These are phyloP conservation scores for Cheilosia vernalis DNA, from an alignment of 2,888 invertebrate species.

Conservation along the genomic window DNA sequence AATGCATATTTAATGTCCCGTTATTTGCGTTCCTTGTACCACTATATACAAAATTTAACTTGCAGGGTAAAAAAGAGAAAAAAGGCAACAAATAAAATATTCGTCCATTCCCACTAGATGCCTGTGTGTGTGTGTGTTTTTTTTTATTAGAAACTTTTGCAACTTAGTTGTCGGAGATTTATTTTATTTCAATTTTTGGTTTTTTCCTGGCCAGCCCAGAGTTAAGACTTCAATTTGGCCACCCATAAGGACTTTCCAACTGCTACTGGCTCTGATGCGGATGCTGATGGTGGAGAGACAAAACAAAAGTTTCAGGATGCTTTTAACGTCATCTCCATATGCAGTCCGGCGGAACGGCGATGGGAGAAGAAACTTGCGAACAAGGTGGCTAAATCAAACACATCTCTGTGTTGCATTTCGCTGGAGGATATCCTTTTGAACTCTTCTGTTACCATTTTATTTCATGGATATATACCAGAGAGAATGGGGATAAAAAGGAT, in stretches of 20 bases:
- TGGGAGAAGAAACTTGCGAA: neutral
- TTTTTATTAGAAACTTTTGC: conserved; percentile 65
- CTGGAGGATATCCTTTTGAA: conserved; percentile 74
- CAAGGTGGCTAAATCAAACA: conserved; percentile 68
- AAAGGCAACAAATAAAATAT: conserved; percentile 43
- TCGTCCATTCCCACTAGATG: conserved; percentile 26
- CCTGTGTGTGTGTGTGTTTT: conserved; percentile 28
- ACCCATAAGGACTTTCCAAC: conserved; percentile 72
- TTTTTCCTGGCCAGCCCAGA: conserved; percentile 35
- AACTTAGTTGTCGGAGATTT: conserved; percentile 71
- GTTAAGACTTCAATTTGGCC: conserved; percentile 70
- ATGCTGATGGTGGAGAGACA: conserved; percentile 66
- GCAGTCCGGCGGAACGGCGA: conserved; percentile 38
- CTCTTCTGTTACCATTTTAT: conserved; percentile 68
- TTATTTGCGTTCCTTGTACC: conserved; percentile 76
- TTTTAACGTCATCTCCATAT: conserved; percentile 73
- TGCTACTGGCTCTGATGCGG: conserved; percentile 45
- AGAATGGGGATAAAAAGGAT: conserved; percentile 26
- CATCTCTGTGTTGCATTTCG: conserved; percentile 71
- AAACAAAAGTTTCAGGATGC: conserved; percentile 73
- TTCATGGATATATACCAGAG: conserved; percentile 56
- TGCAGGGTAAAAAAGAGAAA: conserved; percentile 6
- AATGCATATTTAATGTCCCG: conserved; percentile 78
- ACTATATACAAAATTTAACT: conserved; percentile 55
- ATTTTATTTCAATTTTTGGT: conserved; percentile 69